Conservation (phyloP, 2,888 invertebrate species). For the Drosophila algonquin region DNA sequence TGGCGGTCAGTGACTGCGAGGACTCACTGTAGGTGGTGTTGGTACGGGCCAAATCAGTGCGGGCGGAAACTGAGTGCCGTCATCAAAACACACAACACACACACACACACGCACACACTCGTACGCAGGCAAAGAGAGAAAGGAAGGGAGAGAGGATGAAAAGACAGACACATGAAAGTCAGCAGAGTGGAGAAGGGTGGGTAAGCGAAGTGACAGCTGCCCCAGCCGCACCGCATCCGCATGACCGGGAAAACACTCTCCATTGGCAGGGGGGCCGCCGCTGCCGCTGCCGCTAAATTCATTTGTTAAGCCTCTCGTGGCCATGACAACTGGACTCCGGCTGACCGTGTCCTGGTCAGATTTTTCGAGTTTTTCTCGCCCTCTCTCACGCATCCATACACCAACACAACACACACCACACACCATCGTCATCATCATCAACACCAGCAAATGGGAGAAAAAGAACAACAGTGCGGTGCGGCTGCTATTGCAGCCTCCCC, state of each 20-base stretch:
- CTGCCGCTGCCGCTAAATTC: constrained; percentile 52
- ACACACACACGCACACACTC: constrained; percentile 3
- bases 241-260: constrained; percentile 12
- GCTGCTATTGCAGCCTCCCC: constrained; percentile 54
- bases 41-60: constrained; percentile 59
- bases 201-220: constrained; percentile 28
- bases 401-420: constrained; percentile 10
- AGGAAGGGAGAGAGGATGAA: constrained; percentile 25
- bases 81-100: constrained; percentile 57
- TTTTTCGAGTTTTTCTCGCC: constrained; percentile 41
- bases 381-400: constrained; percentile 23
- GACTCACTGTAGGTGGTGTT: constrained; percentile 26
- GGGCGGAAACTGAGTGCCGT: constrained; percentile 67
- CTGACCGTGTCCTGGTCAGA: constrained; percentile 35
- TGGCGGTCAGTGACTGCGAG: not conserved
- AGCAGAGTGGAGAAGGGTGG: constrained; percentile 1
- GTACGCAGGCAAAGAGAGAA: constrained; percentile 26
- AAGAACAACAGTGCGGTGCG: constrained; percentile 20
- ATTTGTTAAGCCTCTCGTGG: constrained; percentile 60
- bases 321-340: constrained; percentile 44
- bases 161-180: constrained; percentile 21
- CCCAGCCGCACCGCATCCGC: constrained; percentile 20
- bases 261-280: constrained; percentile 2
- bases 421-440: constrained; percentile 42
- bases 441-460: constrained; percentile 46